A percentile compares a stretch with the other conserved stretches of the same genome.
phyloP scores from a whole-genome alignment of 2,888 invertebrate genomes.

The Ditula angustiorana region DNA sequence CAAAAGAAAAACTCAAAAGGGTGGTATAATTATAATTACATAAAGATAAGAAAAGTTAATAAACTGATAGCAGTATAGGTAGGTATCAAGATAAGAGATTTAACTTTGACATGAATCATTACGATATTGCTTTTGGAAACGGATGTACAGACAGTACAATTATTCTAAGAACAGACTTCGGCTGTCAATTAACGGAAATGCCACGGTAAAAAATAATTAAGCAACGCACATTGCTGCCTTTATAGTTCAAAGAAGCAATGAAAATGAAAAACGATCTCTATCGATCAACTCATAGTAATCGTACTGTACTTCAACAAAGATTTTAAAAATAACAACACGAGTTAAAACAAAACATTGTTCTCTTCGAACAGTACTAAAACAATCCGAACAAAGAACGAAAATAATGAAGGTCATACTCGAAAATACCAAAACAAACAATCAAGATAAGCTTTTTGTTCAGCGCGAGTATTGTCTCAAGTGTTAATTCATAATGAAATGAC shows the following conservation, averaged over 20 bases:
- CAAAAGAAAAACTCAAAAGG: not conserved
- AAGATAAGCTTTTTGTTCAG: slow-evolving; percentile 7
- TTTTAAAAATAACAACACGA: not conserved
- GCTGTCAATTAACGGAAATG: too few relatives aligned
- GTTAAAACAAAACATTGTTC: slow-evolving; percentile 12
- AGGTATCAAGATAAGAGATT: not conserved
- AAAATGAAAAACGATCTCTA: too few relatives aligned
- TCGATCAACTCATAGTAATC: too few relatives aligned
- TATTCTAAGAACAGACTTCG: too few relatives aligned
- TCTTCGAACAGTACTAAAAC: not conserved
- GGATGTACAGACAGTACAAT: not conserved
- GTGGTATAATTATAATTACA: not conserved
- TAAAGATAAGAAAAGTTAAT: not conserved
- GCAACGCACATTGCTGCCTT: too few relatives aligned
- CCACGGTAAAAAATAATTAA: too few relatives aligned
- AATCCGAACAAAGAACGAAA: slow-evolving; percentile 21
- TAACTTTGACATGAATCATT: not conserved
- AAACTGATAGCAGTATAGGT: not conserved
- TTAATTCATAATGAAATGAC: slow-evolving; percentile 14
- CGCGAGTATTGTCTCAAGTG: slow-evolving; percentile 21
- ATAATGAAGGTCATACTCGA: slow-evolving; percentile 20
- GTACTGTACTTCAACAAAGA: too few relatives aligned
- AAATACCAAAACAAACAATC: slow-evolving; percentile 25
- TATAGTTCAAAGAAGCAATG: too few relatives aligned
- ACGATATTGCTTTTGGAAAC: not conserved